Percentiles rank a stretch among this genome's conserved stretches.
Evolutionary conservation across 2,888 invertebrate genomes (phyloP).

Genomic region (Apotomis capreana): DNA sequence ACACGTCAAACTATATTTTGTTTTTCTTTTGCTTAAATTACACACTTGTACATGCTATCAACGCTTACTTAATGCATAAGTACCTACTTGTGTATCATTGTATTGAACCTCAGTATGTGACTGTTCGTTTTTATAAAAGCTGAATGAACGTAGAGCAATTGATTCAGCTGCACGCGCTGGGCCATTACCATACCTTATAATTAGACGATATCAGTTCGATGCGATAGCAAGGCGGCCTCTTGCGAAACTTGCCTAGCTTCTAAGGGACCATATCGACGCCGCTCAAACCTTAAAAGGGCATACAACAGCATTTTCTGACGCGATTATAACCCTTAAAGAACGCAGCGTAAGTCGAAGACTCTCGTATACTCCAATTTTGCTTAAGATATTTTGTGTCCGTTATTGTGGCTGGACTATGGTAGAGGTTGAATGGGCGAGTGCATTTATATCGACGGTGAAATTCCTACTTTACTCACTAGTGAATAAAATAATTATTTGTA

Average conservation of each 20-base stretch:
- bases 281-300: slow-evolving; percentile 45
- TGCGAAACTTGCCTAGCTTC: slow-evolving; percentile 76
- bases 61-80: background rate
- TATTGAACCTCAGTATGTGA: slow-evolving; percentile 18
- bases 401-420: slow-evolving; percentile 50
- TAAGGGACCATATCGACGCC: slow-evolving; percentile 70
- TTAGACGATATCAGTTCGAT: slow-evolving; percentile 81
- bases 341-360: slow-evolving; percentile 44
- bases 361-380: slow-evolving; percentile 52
- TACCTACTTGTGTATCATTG: slow-evolving; percentile 20
- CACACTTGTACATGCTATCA: slow-evolving; percentile 7
- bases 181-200: slow-evolving; percentile 75
- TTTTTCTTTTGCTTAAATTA: slow-evolving; percentile 30
- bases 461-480: slow-evolving; percentile 42
- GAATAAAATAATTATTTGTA: slow-evolving; percentile 46
- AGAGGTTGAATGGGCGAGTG: slow-evolving; percentile 53
- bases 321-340: slow-evolving; percentile 44
- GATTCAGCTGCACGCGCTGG: slow-evolving; percentile 56
- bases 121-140: slow-evolving; percentile 44
- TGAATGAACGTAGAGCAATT: slow-evolving; percentile 55
- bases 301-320: slow-evolving; percentile 39
- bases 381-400: slow-evolving; percentile 49
- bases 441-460: slow-evolving; percentile 45
- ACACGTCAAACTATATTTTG: slow-evolving; percentile 15
- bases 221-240: slow-evolving; percentile 75